phyloP scores from a whole-genome alignment of 2,888 invertebrate genomes.

The Tipula confusa region DNA sequence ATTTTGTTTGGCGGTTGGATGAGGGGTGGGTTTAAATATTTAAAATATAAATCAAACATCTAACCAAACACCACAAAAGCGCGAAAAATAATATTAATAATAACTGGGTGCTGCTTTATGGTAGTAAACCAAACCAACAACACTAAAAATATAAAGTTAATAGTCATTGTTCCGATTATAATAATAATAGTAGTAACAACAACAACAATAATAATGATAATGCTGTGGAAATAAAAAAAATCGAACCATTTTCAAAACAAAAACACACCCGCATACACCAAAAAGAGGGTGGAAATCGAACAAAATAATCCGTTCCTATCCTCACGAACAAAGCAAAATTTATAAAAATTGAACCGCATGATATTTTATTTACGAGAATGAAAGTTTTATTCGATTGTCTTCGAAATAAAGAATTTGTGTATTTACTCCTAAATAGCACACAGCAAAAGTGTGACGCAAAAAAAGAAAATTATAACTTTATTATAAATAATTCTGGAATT shows the following conservation, averaged over 20 bases:
- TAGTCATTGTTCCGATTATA: not conserved
- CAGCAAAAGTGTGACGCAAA: not conserved
- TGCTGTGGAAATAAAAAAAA: not conserved
- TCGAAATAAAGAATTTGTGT: not conserved
- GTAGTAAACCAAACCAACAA: not conserved
- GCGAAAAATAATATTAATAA: not conserved
- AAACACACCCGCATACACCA: not conserved
- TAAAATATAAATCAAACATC: not conserved
- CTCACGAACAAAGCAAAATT: not conserved
- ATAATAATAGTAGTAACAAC: too few relatives aligned
- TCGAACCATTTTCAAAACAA: not conserved
- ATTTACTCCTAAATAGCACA: too few relatives aligned
- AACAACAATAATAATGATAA: not conserved
- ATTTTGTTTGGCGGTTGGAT: too few relatives aligned
- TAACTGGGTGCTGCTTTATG: not conserved
- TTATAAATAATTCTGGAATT: constrained; percentile 15
- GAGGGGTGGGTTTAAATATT: too few relatives aligned
- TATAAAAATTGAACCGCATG: constrained; percentile 8
- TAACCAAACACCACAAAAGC: not conserved
- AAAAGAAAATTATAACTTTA: constrained; percentile 25
- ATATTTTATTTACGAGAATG: constrained; percentile 12
- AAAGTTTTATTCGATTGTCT: constrained; percentile 25
- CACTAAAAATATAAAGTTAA: not conserved
- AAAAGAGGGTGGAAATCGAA: not conserved
- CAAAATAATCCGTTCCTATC: not conserved